Base-by-base conservation (phyloP, 1,140 invertebrate genomes). In the Leptinotarsa defecta region DNA sequence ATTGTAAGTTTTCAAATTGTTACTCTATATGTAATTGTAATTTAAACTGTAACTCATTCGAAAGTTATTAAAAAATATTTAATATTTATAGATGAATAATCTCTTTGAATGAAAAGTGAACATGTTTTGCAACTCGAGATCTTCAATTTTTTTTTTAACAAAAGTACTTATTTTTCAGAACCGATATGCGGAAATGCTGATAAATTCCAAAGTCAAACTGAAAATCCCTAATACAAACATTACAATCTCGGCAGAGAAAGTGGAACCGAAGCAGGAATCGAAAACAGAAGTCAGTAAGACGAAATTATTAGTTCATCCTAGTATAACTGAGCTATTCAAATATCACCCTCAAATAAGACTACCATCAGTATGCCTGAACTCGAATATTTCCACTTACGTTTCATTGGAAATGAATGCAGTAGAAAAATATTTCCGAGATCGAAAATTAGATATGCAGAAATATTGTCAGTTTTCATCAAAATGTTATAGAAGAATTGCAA, bases 401-500 rank as follows among this genome's bases (percentile, higher is more conserved):
- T 77, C 74, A 13, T 61, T 79, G 17, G 57, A 68, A 13, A 77
- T 77, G 78, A 74, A 64, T 48, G 71, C 73, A 61, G 76, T 79
- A 17, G 76, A 79, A 71, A 19, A 49, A 6, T 77, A 77, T 63
- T 72, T 72, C 17, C 22, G 13, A 34, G 22, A 15, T n/a, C 52
- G 61, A 17, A 72, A 72, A 3, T 34, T 72, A 34, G 27, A 43
- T 62, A 15, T 62, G 4, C 52, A 62, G n/a, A 43, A 63, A 24
- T 62, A 62, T 72, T 22, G 27, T 6, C 17, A 72, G 52, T 62
- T 17, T 4, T 13, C 70, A 19, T 63, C 24, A n/a, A n/a, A 34
- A 48, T 48, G 17, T 13, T 24, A 19, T 48, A 69, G 34, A 62
- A 61, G 24, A 24, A 24, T 72, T 24, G 70, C 70, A 8, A 52